Base-by-base conservation (phyloP, 2,888 invertebrate genomes). In the Hirtodrosophila confusa region DNA sequence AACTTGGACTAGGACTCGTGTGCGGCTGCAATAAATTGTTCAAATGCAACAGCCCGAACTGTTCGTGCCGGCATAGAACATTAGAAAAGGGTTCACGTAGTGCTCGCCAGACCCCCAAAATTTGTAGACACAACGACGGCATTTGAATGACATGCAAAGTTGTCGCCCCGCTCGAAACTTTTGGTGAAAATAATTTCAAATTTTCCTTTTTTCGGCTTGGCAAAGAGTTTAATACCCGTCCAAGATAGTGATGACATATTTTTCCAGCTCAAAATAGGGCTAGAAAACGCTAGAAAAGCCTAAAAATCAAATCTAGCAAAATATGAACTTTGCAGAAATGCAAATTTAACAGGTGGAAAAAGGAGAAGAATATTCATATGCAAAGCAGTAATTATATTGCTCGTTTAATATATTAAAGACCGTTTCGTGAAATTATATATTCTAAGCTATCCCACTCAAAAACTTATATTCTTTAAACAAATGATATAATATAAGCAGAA, bases 101-200 rank as follows among this genome's bases (percentile, higher is more conserved):
- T 6, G 31, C 12, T 35, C 23, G 8, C 40, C n/a, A 9, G 29
- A 3, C 35, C 40, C 31, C 33, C 12, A 23, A 50, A 41, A 43
- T 48, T 35, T 54, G 33, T 48, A 69, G 66, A 64, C 56, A 69
- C 68, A 57, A 43, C 54, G 76, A 62, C 69, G 68, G 84, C 75
- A 69, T 80, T 80, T 77, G 77, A 84, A 82, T 82, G 82, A 84
- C 84, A 82, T 79, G 82, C 80, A 83, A 79, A 79, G 55, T 76
- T 74, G 84, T 84, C 80, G 66, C 80, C 72, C 66, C 64, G 55
- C 33, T 48, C 40, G 39, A 75, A 79, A 63, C 75, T 84, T 70
- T 54, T 62, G 17, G 48, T 55, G 56, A 65, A 83, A 82, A 83
- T 78, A 68, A 76, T 83, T 76, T 66, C 60, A 44, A 63, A 69